Base-by-base conservation (phyloP, 2,113 vertebrate genomes). In the Centrocercus urophasianus region DNA sequence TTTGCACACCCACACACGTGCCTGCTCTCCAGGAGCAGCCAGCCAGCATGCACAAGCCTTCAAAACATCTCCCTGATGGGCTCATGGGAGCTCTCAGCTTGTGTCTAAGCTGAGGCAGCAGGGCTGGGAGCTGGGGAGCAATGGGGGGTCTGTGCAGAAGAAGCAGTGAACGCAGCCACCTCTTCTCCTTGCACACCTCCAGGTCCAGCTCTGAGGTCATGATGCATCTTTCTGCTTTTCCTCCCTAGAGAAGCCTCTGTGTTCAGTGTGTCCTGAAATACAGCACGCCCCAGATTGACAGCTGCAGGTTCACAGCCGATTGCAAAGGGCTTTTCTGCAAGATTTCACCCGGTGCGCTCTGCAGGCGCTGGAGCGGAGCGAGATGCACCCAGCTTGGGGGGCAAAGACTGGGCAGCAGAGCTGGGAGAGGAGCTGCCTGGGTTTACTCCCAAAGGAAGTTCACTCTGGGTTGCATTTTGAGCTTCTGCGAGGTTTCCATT, bases 21-120 rank as follows among this genome's bases (percentile, higher is more conserved):
- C 7, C 24, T 2, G 11, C 67, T 50, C 81, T 38, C 73, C 73
- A 2, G 10, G 38, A 36, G 27, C 56, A 34, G 67, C 21, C 18
- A n/a, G 36, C 21, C 43, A 28, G 36, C 3, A 1, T 0, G 0
- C 59, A 8, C 1, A 1, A 81, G 69, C 64, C 66, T 78, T 57
- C 79, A 70, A 14, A 67, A 52, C 18, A 27, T 47, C 70, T 74
- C 34, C 2, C 15, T 19, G 72, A 36, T 1, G 52, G 18, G 13
- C 45, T 36, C 45, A 22, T 14, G 28, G 11, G n/a, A 57, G 22
- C 54, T 36, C 43, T 28, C 43, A 1, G 81, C 18, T 43, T 45
- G 40, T 22, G 80, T 30, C 24, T 61, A 11, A 25, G 43, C 59
- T 60, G 27, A n/a, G 32, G 30, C 42, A n/a, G 72, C 22, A 74